These are phyloP conservation scores for Clitarchus hookeri DNA, from an alignment of 2,888 invertebrate species.

Conservation along the genomic window DNA sequence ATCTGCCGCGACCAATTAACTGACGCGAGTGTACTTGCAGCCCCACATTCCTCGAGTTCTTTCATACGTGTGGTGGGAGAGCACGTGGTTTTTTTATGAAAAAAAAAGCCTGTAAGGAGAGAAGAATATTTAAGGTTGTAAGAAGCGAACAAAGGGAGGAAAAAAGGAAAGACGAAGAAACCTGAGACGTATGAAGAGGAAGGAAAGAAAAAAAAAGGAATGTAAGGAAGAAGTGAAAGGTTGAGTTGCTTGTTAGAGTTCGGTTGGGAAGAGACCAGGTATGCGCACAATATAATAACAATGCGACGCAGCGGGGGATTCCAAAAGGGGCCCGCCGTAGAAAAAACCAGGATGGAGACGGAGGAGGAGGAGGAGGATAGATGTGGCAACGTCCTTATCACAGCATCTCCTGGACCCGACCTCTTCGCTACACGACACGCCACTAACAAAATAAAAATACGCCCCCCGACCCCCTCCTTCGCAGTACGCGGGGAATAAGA, in stretches of 20 bases:
- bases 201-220: slow-evolving; percentile 28
- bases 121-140: slow-evolving; percentile 26
- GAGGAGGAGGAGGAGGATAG: background rate
- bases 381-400: slow-evolving; percentile 14
- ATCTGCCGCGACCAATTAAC: slow-evolving; percentile 1
- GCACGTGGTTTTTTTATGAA: background rate
- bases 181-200: slow-evolving; percentile 16
- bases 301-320: slow-evolving; percentile 37
- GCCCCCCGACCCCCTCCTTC: background rate
- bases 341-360: background rate
- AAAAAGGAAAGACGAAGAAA: slow-evolving; percentile 17
- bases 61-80: slow-evolving; percentile 23
- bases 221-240: slow-evolving; percentile 29
- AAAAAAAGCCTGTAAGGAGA: slow-evolving; percentile 24
- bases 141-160: slow-evolving; percentile 5
- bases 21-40: slow-evolving; percentile 4
- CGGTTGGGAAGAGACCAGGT: slow-evolving; percentile 34
- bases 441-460: background rate
- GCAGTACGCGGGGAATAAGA: background rate
- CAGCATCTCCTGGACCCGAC: slow-evolving; percentile 14
- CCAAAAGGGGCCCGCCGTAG: background rate
- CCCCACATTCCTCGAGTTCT: slow-evolving; percentile 32
- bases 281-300: slow-evolving; percentile 38
- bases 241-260: slow-evolving; percentile 35
- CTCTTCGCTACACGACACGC: slow-evolving; percentile 10